phyloP scores from a whole-genome alignment of 1,140 invertebrate species.

The Lethocerus indicus region DNA sequence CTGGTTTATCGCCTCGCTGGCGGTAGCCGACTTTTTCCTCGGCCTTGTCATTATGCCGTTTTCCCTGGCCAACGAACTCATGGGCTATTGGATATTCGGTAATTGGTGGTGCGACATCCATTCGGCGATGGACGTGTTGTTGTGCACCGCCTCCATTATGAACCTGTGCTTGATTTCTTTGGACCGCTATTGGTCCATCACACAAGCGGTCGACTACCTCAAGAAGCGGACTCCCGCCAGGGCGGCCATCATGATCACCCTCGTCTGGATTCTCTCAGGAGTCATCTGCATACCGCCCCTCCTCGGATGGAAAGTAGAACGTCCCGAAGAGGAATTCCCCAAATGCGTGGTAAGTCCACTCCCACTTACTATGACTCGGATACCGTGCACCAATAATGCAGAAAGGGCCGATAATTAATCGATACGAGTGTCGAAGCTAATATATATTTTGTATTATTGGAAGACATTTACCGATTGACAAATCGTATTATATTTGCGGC shows the following conservation, averaged over 20 bases:
- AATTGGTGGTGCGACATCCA: constrained; percentile 89
- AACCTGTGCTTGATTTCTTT: constrained; percentile 91
- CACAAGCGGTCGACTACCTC: constrained; percentile 87
- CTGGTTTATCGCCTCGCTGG: constrained; percentile 93
- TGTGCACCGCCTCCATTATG: constrained; percentile 92
- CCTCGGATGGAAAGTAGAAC: constrained; percentile 82
- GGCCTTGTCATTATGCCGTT: constrained; percentile 95
- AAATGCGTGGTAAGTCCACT: constrained; percentile 75
- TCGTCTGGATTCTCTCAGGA: constrained; percentile 87
- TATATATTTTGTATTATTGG: no score
- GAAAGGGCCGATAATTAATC: no score
- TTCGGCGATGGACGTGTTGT: constrained; percentile 86
- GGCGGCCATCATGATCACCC: constrained; percentile 81
- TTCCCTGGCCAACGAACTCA: constrained; percentile 87
- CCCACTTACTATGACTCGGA: no score
- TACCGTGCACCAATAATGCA: no score
- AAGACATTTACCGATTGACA: no score
- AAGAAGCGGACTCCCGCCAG: constrained; percentile 83
- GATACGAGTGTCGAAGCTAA: no score
- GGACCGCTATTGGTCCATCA: constrained; percentile 95
- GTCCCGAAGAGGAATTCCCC: constrained; percentile 50
- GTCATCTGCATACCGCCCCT: constrained; percentile 92
- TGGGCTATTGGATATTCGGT: constrained; percentile 95
- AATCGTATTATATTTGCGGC: no score
- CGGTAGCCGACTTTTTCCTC: constrained; percentile 88